Conservation (phyloP, 2,888 invertebrate species). For the Anorthoa munda region DNA sequence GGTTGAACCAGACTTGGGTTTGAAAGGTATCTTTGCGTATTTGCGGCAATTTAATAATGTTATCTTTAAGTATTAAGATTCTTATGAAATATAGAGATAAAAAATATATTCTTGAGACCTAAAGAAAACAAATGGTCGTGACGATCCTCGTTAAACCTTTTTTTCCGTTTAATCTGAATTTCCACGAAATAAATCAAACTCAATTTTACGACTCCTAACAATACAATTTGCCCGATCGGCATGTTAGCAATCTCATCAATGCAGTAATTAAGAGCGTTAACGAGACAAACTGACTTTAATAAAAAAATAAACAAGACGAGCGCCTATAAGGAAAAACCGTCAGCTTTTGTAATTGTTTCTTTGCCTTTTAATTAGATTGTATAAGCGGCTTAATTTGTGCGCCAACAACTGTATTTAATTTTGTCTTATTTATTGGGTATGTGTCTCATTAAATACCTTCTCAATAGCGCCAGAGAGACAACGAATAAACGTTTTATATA, state of each 20-base stretch:
- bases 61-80: not conserved
- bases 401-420: constrained; percentile 14
- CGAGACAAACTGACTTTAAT: constrained; percentile 35
- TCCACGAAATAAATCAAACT: constrained; percentile 22
- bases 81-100: not conserved
- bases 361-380: constrained; percentile 43
- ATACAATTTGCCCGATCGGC: constrained; percentile 18
- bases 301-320: constrained; percentile 28
- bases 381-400: constrained; percentile 24
- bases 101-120: not conserved
- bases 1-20: not conserved
- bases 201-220: constrained; percentile 10
- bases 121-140: not conserved
- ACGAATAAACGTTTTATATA: not conserved
- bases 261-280: constrained; percentile 45
- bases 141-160: no score
- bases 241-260: constrained; percentile 29
- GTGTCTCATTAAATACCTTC: not conserved
- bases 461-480: not conserved
- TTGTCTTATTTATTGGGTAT: not conserved
- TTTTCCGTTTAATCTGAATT: not conserved
- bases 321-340: constrained; percentile 28
- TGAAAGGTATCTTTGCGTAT: not conserved
- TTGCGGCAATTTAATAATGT: not conserved
- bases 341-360: constrained; percentile 37